Evolutionary conservation across 2,888 invertebrate genomes (phyloP).

Genomic region (Ceriagrion tenellum): DNA sequence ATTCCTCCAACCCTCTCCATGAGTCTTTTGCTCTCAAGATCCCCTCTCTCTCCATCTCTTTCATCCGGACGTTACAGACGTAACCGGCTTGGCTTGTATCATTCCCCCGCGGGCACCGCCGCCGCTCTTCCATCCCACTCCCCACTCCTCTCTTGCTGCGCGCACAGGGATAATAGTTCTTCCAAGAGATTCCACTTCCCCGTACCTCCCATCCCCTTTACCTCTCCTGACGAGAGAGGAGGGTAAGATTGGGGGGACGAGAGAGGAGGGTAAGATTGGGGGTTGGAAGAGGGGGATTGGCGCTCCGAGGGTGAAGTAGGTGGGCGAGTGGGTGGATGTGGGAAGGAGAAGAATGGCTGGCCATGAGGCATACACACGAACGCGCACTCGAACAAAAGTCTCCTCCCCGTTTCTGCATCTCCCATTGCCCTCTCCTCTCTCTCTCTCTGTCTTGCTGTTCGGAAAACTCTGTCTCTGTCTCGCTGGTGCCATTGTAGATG

Average conservation of each 20-base stretch:
- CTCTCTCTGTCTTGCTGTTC: neutral
- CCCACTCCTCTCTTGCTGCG: neutral
- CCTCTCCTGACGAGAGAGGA: neutral
- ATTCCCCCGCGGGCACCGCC: neutral
- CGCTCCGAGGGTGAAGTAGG: neutral
- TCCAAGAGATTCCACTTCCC: neutral
- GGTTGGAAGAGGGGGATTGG: neutral
- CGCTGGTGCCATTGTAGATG: neutral
- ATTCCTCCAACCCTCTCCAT: neutral
- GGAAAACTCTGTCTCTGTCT: neutral
- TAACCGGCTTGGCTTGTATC: slow-evolving; percentile 35
- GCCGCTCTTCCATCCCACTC: neutral
- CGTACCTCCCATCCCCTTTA: neutral
- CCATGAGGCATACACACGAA: neutral
- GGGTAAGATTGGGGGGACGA: neutral
- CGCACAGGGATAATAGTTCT: neutral
- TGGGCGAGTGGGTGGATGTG: neutral
- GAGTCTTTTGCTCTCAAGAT: neutral
- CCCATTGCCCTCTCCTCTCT: neutral
- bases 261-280: neutral
- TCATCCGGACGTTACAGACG: neutral
- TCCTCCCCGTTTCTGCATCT: neutral
- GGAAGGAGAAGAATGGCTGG: slow-evolving; percentile 8
- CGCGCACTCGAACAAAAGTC: neutral
- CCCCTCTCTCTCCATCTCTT: neutral